phyloP scores from a whole-genome alignment of 2,113 vertebrate genomes.

The Strix aluco region DNA sequence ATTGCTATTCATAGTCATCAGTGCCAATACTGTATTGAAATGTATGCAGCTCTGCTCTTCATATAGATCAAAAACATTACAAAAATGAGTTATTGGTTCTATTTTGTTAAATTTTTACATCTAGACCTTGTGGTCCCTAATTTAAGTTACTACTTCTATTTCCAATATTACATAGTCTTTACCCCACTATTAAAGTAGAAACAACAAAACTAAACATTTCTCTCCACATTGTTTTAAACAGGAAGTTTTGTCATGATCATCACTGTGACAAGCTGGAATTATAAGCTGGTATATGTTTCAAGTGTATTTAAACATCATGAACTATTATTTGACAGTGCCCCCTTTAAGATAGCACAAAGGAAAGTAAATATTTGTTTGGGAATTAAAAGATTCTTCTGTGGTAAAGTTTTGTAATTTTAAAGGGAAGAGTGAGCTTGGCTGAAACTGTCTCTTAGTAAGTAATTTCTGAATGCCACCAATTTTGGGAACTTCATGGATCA shows the following conservation, averaged over 20 bases:
- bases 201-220: not conserved
- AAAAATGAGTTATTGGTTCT: not conserved
- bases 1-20: not conserved
- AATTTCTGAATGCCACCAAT: not conserved
- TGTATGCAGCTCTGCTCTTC: not conserved
- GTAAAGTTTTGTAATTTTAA: not conserved
- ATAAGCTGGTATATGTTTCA: slow-evolving; percentile 52
- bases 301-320: not conserved
- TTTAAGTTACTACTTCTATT: not conserved
- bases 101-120: not conserved
- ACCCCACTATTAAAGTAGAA: not conserved
- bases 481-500: not conserved
- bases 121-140: not conserved
- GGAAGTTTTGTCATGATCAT: not conserved
- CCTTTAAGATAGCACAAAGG: not conserved
- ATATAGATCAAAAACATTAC: not conserved
- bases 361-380: not conserved
- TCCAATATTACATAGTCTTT: not conserved
- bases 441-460: not conserved
- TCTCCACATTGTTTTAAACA: not conserved
- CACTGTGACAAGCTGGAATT: slow-evolving; percentile 42
- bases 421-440: not conserved
- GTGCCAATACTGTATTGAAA: not conserved
- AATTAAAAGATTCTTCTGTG: not conserved
- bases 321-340: not conserved